Conservation (phyloP, 2,888 invertebrate species). For the Ormyrus pomaceus region DNA sequence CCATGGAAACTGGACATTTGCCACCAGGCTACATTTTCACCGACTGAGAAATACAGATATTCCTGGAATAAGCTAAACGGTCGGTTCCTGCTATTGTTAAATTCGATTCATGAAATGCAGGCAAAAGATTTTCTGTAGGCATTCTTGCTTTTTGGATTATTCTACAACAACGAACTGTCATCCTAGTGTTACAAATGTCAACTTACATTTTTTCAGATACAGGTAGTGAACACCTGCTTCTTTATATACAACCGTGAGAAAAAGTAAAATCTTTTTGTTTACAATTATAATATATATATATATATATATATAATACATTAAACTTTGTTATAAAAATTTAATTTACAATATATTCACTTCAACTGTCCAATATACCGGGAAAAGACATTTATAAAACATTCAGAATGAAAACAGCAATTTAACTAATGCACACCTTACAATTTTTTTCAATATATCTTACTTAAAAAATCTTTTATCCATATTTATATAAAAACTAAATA, state of each 20-base stretch:
- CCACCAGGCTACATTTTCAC: constrained; percentile 56
- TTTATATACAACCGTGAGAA: constrained; percentile 25
- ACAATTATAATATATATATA: neutral
- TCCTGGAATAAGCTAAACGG: constrained; percentile 55
- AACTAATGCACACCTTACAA: too few relatives aligned
- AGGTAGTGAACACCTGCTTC: constrained; percentile 57
- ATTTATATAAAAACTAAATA: too few relatives aligned
- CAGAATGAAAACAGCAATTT: too few relatives aligned
- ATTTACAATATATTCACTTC: too few relatives aligned
- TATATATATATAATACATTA: neutral
- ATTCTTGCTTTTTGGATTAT: constrained; percentile 25
- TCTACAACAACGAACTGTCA: constrained; percentile 41
- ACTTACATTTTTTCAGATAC: constrained; percentile 51
- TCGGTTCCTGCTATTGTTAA: constrained; percentile 57
- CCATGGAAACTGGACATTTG: constrained; percentile 57
- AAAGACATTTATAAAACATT: too few relatives aligned
- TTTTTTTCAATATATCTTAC: too few relatives aligned
- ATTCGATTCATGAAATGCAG: constrained; percentile 46
- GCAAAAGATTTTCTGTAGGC: constrained; percentile 46
- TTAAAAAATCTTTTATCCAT: too few relatives aligned
- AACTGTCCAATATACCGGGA: too few relatives aligned
- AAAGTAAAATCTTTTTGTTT: neutral
- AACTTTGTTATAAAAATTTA: too few relatives aligned
- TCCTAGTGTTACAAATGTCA: constrained; percentile 47
- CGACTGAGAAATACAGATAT: constrained; percentile 44